phyloP scores from a whole-genome alignment of 2,888 invertebrate species.

The Myopa testacea region DNA sequence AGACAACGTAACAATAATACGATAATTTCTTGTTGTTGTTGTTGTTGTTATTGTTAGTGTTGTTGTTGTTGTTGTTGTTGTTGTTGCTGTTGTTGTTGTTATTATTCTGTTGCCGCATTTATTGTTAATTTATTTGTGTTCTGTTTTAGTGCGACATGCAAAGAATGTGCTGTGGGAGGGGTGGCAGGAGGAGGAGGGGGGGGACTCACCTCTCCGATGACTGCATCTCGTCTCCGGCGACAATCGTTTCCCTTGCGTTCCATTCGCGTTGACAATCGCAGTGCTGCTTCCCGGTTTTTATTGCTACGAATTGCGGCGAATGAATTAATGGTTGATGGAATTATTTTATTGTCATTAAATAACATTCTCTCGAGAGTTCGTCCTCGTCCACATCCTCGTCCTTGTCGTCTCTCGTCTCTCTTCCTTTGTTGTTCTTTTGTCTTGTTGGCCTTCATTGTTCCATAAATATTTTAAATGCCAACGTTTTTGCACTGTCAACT shows the following conservation, averaged over 20 bases:
- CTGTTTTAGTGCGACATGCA: neutral
- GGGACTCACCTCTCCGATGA: too few species aligned
- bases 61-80: slow-evolving; percentile 5
- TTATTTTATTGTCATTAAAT: slow-evolving; percentile 41
- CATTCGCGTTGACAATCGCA: slow-evolving; percentile 1
- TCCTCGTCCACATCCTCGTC: too few species aligned
- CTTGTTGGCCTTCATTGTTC: slow-evolving; percentile 9
- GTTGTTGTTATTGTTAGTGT: neutral
- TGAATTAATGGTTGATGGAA: slow-evolving; percentile 41
- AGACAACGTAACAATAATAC: too few species aligned
- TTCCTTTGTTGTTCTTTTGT: neutral
- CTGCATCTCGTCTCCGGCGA: slow-evolving; percentile 5
- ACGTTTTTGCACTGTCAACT: neutral
- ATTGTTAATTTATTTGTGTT: slow-evolving; percentile 27
- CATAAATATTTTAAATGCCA: slow-evolving; percentile 25
- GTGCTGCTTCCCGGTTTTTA: slow-evolving; percentile 15
- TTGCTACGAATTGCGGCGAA: slow-evolving; percentile 33
- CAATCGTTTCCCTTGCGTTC: too few species aligned
- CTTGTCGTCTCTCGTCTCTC: neutral
- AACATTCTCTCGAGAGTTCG: slow-evolving; percentile 20
- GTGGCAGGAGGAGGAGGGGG: neutral
- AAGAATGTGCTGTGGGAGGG: slow-evolving; percentile 8
- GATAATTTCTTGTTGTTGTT: neutral
- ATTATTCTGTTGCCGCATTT: slow-evolving; percentile 18
- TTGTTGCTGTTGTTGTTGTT: slow-evolving; percentile 24